Conservation (phyloP, 1,140 invertebrate species). For the Heliothis virescens region DNA sequence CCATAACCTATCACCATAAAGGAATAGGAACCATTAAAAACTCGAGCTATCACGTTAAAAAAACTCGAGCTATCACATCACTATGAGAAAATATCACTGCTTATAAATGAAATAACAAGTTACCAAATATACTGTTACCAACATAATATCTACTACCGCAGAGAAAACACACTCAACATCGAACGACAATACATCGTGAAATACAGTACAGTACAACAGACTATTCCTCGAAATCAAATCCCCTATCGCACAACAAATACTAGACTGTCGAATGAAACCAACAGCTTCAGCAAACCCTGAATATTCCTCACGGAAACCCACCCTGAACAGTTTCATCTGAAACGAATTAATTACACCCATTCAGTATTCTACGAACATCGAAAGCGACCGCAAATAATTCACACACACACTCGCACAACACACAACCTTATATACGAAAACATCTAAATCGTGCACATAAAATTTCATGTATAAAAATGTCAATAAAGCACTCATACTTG, state of each 20-base stretch:
- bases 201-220: neutral
- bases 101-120: no score
- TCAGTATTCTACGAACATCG: constrained; percentile 69
- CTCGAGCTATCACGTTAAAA: no score
- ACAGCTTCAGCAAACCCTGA: constrained; percentile 32
- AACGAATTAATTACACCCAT: constrained; percentile 79
- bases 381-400: constrained; percentile 62
- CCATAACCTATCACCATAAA: no score
- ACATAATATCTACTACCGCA: no score
- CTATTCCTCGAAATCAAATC: constrained; percentile 23
- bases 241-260: constrained; percentile 17
- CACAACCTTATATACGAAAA: constrained; percentile 54
- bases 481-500: constrained; percentile 75
- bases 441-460: constrained; percentile 70
- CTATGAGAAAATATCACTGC: no score
- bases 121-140: no score
- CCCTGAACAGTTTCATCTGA: constrained; percentile 61
- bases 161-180: neutral
- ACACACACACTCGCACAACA: constrained; percentile 58
- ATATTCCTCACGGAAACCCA: constrained; percentile 41
- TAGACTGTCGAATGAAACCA: constrained; percentile 27
- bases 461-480: constrained; percentile 82
- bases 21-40: no score
- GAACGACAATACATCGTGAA: neutral
- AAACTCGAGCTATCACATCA: no score